Evolutionary conservation across 2,113 vertebrate genomes (phyloP), one percentile per base, ranked within the genome.

Genomic region (Tursiops truncatus): DNA sequence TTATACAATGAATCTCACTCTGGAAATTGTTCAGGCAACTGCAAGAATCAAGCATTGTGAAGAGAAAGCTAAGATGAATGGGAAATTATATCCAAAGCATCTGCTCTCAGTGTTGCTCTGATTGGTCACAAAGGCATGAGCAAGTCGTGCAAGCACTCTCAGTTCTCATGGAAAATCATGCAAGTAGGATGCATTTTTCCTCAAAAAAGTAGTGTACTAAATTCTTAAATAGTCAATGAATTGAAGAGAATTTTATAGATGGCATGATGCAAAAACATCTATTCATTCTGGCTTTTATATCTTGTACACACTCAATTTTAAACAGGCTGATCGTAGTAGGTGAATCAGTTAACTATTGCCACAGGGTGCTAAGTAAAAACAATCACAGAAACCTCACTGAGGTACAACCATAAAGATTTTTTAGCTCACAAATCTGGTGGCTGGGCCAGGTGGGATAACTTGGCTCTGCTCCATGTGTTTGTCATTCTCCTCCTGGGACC

Each of bases 1-100:
- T 94, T 95, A 84, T 8, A 92, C 70, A 68, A 65, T 86, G 73
- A 91, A 71, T 95, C 18, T 86, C 70, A 94, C 21, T 53, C n/a
- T 97, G 97, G 70, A 74, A 97, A 96, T 20, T 0, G 36, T 25
- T 76, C 25, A 89, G n/a, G 68, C n/a, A 68, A 93, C 68, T 79
- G 36, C 15, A 94, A 56, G 85, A 65, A 83, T 79, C 63, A 31
- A 94, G 7, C 56, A 23, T 73, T 89, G 23, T 33, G 58, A 83
- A 86, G 62, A 73, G 85, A 84, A 84, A 91, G 60, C 58, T 96
- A 91, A 93, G 70, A 89, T 62, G 95, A 97, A 93, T 91, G 74
- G 47, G 44, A 94, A 97, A 94, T 80, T 67, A 76, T 94, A 36
- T 73, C 62, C 62, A 77, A 33, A 93, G 73, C 80, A 85, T 94